phyloP scores from a whole-genome alignment of 1,140 invertebrate genomes.

The Aplysia californica region DNA sequence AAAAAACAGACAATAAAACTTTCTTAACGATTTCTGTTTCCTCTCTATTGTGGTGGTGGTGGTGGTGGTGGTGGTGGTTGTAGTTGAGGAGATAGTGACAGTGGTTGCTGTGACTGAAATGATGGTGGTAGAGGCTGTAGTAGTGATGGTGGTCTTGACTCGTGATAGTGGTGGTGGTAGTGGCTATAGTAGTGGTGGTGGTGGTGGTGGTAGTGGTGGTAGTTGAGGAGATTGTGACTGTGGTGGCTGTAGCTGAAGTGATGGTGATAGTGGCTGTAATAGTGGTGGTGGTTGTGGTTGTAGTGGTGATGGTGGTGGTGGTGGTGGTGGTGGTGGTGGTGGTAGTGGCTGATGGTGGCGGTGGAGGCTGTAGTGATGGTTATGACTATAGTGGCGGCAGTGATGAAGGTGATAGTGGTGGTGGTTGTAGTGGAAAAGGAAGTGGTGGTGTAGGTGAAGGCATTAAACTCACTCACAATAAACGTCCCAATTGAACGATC shows the following conservation, averaged over 20 bases:
- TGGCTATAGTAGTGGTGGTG: slow-evolving; percentile 2
- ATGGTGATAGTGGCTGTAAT: neutral
- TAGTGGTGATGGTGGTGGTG: neutral
- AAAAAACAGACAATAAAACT: no score
- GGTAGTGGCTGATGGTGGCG: neutral
- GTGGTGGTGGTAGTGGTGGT: neutral
- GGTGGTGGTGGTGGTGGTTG: neutral
- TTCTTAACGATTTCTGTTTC: no score
- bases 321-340: slow-evolving; percentile 3
- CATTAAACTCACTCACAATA: no score
- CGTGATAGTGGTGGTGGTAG: neutral
- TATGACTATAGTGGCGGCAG: neutral
- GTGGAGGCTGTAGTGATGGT: neutral
- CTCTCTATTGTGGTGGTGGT: no score
- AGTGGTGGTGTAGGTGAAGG: neutral
- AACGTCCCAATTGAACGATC: no score
- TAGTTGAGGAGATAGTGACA: neutral
- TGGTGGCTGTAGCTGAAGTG: neutral
- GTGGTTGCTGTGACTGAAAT: neutral
- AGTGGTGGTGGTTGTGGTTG: neutral
- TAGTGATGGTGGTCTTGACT: neutral
- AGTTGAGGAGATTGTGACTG: neutral
- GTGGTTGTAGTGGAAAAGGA: neutral
- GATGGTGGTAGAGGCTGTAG: neutral
- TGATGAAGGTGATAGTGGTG: neutral